These are phyloP conservation scores for Aspiorhynchus laticeps DNA, from an alignment of 2,113 vertebrate species.

Conservation along the genomic window DNA sequence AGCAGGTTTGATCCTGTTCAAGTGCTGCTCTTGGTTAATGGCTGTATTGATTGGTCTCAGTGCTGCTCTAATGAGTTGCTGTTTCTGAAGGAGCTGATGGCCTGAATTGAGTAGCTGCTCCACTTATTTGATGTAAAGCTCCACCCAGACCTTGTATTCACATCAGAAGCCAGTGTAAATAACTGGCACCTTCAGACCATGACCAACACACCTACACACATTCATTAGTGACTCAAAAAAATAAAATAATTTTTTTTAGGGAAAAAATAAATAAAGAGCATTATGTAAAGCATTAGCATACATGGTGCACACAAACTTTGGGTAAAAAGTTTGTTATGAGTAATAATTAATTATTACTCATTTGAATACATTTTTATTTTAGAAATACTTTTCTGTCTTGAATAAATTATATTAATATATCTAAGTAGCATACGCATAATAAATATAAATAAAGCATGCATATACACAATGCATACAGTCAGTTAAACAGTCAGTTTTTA, in stretches of 20 bases:
- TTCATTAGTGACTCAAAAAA: background rate
- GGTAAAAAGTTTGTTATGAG: too few species aligned
- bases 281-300: background rate
- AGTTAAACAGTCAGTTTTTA: background rate
- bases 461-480: background rate
- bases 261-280: background rate
- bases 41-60: conserved; percentile 64
- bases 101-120: conserved; percentile 60
- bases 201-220: background rate
- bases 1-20: conserved; percentile 52
- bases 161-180: conserved; percentile 35
- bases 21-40: conserved; percentile 63
- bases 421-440: background rate
- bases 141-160: conserved; percentile 8
- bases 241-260: too few species aligned
- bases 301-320: background rate
- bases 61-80: conserved; percentile 61
- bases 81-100: conserved; percentile 55
- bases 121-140: conserved; percentile 47
- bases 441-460: too few species aligned
- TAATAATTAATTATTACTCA: background rate
- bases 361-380: background rate
- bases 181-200: conserved; percentile 40
- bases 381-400: background rate
- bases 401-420: background rate